Percentiles rank a stretch among this genome's conserved stretches.
phyloP scores from a whole-genome alignment of 2,113 vertebrate species.

The Genyomyrus donnyi region DNA sequence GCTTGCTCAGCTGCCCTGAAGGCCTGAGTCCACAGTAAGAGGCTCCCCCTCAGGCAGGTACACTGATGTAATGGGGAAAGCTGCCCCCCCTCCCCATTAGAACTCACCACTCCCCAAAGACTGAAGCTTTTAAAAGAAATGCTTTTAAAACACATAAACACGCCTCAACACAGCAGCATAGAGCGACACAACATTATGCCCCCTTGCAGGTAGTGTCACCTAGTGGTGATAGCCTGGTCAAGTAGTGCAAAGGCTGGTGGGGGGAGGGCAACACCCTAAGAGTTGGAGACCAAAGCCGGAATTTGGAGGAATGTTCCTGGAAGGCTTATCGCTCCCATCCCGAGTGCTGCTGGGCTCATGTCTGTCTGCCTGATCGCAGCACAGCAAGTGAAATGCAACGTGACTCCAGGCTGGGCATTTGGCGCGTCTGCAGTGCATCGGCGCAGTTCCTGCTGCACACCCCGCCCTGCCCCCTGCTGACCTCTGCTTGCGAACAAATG shows the following conservation, averaged over 20 bases:
- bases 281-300: background rate
- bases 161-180: background rate
- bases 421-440: background rate
- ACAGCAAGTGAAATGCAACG: background rate
- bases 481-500: background rate
- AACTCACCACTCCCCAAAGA: background rate
- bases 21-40: background rate
- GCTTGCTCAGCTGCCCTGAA: background rate
- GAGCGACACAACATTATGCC: background rate
- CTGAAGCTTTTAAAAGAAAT: slow-evolving; percentile 2
- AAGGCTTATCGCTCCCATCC: background rate
- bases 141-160: background rate
- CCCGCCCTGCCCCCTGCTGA: background rate
- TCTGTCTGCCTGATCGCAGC: background rate
- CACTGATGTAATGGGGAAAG: slow-evolving; percentile 5
- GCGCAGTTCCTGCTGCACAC: background rate
- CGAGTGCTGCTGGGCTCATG: background rate
- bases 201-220: background rate
- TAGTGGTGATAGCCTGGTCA: background rate
- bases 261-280: background rate
- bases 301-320: background rate
- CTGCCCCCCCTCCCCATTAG: background rate
- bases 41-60: background rate
- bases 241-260: background rate
- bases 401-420: background rate